A percentile compares a stretch with the other conserved stretches of the same genome.
Evolutionary conservation across 2,113 vertebrate species (phyloP).

Genomic region (Tetrao urogallus): DNA sequence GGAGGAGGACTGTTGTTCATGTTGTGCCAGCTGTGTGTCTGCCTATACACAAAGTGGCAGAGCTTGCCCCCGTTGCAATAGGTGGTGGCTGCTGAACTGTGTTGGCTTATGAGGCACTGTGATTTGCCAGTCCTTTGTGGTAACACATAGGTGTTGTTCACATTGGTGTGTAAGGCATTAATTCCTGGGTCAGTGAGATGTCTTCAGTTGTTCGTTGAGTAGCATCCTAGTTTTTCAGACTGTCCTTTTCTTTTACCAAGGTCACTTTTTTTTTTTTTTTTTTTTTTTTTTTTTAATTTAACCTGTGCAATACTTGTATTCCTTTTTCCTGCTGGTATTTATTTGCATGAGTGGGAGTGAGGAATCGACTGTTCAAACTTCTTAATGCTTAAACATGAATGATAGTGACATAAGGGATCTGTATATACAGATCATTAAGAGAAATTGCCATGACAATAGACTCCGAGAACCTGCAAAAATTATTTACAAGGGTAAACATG

Average conservation of each 20-base stretch:
- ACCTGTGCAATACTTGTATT: neutral
- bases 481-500: slow-evolving; percentile 14
- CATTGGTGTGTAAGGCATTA: neutral
- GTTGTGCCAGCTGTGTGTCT: neutral
- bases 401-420: neutral
- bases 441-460: slow-evolving; percentile 6
- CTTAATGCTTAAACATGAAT: neutral
- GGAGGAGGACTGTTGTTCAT: neutral
- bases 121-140: neutral
- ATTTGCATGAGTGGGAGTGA: neutral
- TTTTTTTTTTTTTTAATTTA: neutral
- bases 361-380: neutral
- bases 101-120: neutral
- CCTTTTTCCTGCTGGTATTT: neutral
- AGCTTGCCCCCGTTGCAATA: neutral
- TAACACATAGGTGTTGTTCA: neutral
- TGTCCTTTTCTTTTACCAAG: neutral
- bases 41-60: neutral
- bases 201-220: neutral
- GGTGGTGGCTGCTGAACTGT: neutral
- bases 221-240: neutral
- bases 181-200: neutral
- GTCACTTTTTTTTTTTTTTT: neutral
- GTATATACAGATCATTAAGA: slow-evolving; percentile 13
- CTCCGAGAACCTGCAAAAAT: slow-evolving; percentile 12